Base-by-base conservation (phyloP, 1,140 invertebrate genomes). In the Drosophila suzukii region DNA sequence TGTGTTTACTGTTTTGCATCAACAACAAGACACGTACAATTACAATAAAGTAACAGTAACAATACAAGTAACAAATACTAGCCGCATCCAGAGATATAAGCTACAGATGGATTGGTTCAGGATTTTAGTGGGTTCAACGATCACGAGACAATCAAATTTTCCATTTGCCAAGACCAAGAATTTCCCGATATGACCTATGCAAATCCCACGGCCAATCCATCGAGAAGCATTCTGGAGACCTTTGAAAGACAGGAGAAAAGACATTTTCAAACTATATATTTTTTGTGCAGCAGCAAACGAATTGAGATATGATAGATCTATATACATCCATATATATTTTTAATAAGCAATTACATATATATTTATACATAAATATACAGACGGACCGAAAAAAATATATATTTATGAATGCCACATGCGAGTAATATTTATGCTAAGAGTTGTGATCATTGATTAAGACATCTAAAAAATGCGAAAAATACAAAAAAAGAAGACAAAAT, bases 391-490 rank as follows among this genome's bases (percentile, higher is more conserved):
- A 8, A 59, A 65, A 41, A 56, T 63, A 74, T 78, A 71, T 84
- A 68, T 84, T 65, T 73, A 79, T 63, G 60, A 77, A 90, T 79
- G 78, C 75, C 78, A 88, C 63, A 86, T 81, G 78, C 78, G 82
- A 86, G 84, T 78, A 78, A 86, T 88, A 89, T 89, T 91, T 86
- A 91, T 89, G 80, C 78, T 91, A 91, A 91, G 90, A 91, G 90
- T 91, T 91, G 90, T 91, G 90, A 91, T 91, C 91, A 91, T 91
- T 91, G 90, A 91, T 90, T 91, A 91, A 91, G 91, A 81, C 88
- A 81, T 91, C 79, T 86, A 78, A 81, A 79, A 61, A 75, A 57
- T 60, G 51, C 13, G n/a, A 74, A 49, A 55, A 67, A 74, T 34
- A 44, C 70, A 49, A 54, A 76, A 82, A 62, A 60, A 43, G 55